Percentiles rank a stretch among this genome's conserved stretches.
phyloP scores from a whole-genome alignment of 2,888 invertebrate species.

The Drosophila ezoana region DNA sequence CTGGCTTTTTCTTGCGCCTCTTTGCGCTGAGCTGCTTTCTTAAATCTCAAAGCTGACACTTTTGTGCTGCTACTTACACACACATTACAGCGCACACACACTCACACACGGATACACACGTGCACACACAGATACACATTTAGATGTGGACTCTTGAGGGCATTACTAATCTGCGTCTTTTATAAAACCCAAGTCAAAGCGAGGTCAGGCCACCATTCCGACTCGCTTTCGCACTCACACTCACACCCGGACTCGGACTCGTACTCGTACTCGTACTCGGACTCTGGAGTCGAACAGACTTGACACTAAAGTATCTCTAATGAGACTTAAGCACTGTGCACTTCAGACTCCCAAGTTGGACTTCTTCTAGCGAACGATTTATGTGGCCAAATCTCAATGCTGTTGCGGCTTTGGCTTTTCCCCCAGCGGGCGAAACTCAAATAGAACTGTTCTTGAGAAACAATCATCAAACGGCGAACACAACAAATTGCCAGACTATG shows the following conservation, averaged over 20 bases:
- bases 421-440: constrained; percentile 11
- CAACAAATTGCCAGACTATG: constrained; percentile 36
- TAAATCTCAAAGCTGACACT: constrained; percentile 81
- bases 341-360: constrained; percentile 62
- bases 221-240: constrained; percentile 12
- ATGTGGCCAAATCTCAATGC: constrained; percentile 48
- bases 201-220: constrained; percentile 67
- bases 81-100: constrained; percentile 55
- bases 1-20: constrained; percentile 58
- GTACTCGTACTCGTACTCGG: constrained; percentile 23
- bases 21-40: constrained; percentile 66
- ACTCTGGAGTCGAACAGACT: constrained; percentile 28
- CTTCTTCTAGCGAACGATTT: constrained; percentile 50
- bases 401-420: constrained; percentile 6
- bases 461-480: constrained; percentile 29
- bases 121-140: constrained; percentile 20
- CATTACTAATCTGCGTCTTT: constrained; percentile 80
- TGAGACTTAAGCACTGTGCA: constrained; percentile 79
- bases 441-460: constrained; percentile 47
- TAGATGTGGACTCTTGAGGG: constrained; percentile 62
- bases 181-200: constrained; percentile 74
- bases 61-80: constrained; percentile 77
- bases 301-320: constrained; percentile 77
- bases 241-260: constrained; percentile 5
- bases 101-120: constrained; percentile 22